Evolutionary conservation across 2,113 vertebrate genomes (phyloP).

Genomic region (Amblyornis subalaris): DNA sequence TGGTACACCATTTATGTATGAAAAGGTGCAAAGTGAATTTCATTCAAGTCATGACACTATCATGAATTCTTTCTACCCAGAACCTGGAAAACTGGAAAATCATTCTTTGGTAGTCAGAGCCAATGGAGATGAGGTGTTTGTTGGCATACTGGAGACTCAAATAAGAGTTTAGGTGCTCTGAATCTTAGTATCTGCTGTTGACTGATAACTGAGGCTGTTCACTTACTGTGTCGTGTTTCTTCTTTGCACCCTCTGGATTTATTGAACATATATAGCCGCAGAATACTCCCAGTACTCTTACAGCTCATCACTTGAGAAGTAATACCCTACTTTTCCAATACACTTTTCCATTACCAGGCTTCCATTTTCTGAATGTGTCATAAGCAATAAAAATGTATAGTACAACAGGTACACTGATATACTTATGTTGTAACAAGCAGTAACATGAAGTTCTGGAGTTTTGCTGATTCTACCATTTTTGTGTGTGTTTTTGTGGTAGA

Average conservation of each 20-base stretch:
- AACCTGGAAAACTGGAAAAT: not conserved
- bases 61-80: not conserved
- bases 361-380: not conserved
- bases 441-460: not conserved
- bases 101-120: not conserved
- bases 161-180: not conserved
- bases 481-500: conserved; percentile 62
- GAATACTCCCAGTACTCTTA: not conserved
- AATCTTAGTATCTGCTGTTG: not conserved
- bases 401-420: not conserved
- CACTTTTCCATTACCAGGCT: not conserved
- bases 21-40: not conserved
- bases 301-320: not conserved
- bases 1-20: not conserved
- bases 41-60: not conserved
- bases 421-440: not conserved
- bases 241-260: not conserved
- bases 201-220: not conserved
- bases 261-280: not conserved
- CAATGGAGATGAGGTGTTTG: not conserved
- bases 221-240: not conserved
- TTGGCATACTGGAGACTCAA: not conserved
- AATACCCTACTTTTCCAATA: not conserved
- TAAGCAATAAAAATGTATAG: not conserved
- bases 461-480: not conserved